These are phyloP conservation scores for Andricus quercusramuli DNA, from an alignment of 2,888 invertebrate species.

Conservation along the genomic window DNA sequence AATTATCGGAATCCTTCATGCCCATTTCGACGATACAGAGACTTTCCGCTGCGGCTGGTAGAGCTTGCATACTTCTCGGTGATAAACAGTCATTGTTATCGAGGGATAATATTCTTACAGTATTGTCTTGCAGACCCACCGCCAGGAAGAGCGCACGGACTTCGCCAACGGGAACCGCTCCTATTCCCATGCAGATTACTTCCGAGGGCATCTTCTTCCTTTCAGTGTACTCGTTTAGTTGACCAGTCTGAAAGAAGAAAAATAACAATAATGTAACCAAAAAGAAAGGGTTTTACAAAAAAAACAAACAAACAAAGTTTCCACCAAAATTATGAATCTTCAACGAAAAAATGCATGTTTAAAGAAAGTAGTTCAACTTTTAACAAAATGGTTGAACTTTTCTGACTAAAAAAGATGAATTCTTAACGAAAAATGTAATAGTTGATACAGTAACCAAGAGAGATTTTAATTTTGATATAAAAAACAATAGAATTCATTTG, in stretches of 20 bases:
- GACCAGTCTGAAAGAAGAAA: slow-evolving; percentile 90
- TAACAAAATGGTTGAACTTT: no score
- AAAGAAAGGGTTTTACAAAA: no score
- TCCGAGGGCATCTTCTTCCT: slow-evolving; percentile 97
- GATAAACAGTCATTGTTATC: slow-evolving; percentile 97
- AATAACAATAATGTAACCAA: no score
- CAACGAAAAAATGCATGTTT: no score
- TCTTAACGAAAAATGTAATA: no score
- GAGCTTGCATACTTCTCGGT: slow-evolving; percentile 96
- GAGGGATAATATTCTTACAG: slow-evolving; percentile 97
- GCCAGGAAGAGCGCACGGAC: slow-evolving; percentile 97
- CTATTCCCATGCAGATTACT: slow-evolving; percentile 98
- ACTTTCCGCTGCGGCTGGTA: slow-evolving; percentile 97
- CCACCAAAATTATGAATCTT: no score
- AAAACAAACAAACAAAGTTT: no score
- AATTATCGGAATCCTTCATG: slow-evolving; percentile 82
- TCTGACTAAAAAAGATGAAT: no score
- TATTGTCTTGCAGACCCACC: slow-evolving; percentile 96
- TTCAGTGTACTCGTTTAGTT: slow-evolving; percentile 98
- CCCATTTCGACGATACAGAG: slow-evolving; percentile 98
- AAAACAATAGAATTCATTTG: no score
- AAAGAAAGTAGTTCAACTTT: no score
- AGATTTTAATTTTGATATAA: no score
- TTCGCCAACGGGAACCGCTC: slow-evolving; percentile 96
- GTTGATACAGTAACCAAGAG: no score